Percentiles rank a stretch among this genome's conserved stretches.
Conservation (phyloP, 2,888 invertebrate genomes). For the Oasisia sp. region DNA sequence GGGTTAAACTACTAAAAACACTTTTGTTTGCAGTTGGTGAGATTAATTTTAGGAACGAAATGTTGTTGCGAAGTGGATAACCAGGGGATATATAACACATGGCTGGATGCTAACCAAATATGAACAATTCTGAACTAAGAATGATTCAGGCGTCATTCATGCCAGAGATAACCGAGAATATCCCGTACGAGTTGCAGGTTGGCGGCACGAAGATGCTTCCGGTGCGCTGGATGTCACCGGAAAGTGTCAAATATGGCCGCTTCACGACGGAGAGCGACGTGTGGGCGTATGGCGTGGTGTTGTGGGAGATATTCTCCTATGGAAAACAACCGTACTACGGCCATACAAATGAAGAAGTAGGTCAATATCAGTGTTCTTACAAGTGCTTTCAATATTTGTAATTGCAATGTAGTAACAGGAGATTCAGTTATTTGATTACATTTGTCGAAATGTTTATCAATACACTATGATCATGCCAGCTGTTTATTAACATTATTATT, state of each 20-base stretch:
- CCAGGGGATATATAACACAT: too few species aligned
- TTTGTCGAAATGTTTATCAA: background rate
- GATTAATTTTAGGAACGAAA: too few species aligned
- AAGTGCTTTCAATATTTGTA: background rate
- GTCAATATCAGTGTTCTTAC: conserved; percentile 19
- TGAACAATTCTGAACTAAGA: too few species aligned
- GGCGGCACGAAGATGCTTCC: conserved; percentile 64
- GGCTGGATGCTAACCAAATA: too few species aligned
- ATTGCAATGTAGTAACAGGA: background rate
- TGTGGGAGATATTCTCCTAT: conserved; percentile 67
- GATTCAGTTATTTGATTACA: background rate
- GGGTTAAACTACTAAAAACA: too few species aligned
- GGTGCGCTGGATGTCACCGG: conserved; percentile 68
- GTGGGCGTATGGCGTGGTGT: conserved; percentile 67
- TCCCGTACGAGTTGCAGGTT: conserved; percentile 45
- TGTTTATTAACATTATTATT: too few species aligned
- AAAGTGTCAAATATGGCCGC: conserved; percentile 66
- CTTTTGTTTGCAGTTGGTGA: too few species aligned
- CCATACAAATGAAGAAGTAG: conserved; percentile 66
- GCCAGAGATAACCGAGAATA: too few species aligned
- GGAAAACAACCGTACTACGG: conserved; percentile 68
- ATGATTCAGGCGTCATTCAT: too few species aligned
- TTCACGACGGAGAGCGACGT: conserved; percentile 67
- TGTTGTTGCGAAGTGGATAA: too few species aligned
- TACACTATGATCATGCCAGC: background rate